These are phyloP conservation scores for Battus philenor DNA, from an alignment of 1,140 invertebrate species.

Conservation along the genomic window DNA sequence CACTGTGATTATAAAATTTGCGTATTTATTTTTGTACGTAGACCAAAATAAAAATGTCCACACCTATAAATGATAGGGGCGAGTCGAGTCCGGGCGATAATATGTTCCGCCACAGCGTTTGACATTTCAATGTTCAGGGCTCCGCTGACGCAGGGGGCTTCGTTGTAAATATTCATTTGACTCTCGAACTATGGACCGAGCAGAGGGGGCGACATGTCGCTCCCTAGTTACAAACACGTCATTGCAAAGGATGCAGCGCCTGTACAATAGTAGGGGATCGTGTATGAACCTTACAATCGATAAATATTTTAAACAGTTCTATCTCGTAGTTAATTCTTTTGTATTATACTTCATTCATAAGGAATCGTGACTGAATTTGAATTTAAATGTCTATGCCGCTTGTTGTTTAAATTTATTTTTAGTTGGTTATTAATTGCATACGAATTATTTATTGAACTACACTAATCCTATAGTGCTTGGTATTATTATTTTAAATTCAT, in stretches of 20 bases:
- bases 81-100: conserved; percentile 1
- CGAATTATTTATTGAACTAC: no score
- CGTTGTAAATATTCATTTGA: conserved; percentile 12
- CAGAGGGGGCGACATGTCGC: background rate
- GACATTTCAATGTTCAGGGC: conserved; percentile 11
- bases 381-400: background rate
- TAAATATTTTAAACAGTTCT: background rate
- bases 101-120: conserved; percentile 9
- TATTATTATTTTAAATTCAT: no score
- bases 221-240: background rate
- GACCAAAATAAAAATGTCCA: conserved; percentile 2
- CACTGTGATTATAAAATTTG: no score
- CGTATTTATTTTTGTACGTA: no score
- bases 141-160: background rate
- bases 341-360: background rate
- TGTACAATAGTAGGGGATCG: background rate
- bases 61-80: conserved; percentile 1
- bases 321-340: conserved; percentile 6
- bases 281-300: background rate
- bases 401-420: no score
- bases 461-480: no score
- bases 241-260: background rate
- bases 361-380: conserved; percentile 6
- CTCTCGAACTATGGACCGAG: background rate
- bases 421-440: no score